Evolutionary conservation across 2,113 vertebrate genomes (phyloP), one percentile per base, ranked within the genome.

Genomic region (Gymnorhina tibicen): DNA sequence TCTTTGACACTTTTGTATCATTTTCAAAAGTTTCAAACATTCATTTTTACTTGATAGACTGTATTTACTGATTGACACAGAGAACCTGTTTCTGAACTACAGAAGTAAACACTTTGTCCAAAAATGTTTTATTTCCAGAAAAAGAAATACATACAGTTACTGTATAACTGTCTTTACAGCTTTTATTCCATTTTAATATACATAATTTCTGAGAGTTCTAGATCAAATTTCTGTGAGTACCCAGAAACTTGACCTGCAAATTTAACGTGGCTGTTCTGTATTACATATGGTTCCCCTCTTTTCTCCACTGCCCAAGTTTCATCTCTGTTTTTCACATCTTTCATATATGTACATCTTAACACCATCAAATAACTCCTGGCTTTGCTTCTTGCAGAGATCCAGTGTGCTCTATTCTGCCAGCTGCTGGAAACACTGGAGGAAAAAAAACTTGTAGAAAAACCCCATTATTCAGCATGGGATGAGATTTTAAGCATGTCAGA

Each of bases 1-100:
- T 55, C 30, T 11, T 67, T 13, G 20, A 39, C 3, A 4, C 24
- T 49, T 58, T 0, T 7, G 4, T 60, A 5, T 89, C 0, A 11
- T 69, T 86, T 83, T 32, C 21, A 32, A n/a, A 92, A 66, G 6
- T 21, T 73, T 56, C 46, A 49, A 32, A 42, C 2, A 3, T 64
- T 84, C 21, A 6, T 52, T 87, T 93, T 66, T 62, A 53, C 14
- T 26, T 72, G 6, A 13, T 39, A 21, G 26, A 6, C 13, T 46
- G 4, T 67, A 17, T 53, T 74, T 75, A 30, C 35, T 72, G 30
- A 30, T 66, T 46, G 27, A 42, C 7, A 23, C 30, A 13, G 3
- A 16, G 32, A 77, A 70, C 9, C 22, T 70, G 16, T 67, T 86
- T 70, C 73, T 81, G 73, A 85, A 19, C 30, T 69, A 23, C 14